phyloP scores from a whole-genome alignment of 1,140 invertebrate genomes.

The Orussus abietinus region DNA sequence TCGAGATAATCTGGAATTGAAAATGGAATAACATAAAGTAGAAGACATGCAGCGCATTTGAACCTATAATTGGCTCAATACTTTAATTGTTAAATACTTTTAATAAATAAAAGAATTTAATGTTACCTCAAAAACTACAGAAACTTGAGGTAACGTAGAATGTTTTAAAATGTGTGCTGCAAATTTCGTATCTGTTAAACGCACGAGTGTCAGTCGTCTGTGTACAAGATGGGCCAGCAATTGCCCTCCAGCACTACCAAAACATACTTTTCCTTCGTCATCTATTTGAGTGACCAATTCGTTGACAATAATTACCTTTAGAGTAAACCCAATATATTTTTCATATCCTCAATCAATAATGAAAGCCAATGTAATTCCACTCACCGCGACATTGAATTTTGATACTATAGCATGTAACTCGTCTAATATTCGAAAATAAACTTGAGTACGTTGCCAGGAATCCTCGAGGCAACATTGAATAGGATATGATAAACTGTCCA shows the following conservation, averaged over 20 bases:
- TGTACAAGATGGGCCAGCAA: constrained; percentile 30
- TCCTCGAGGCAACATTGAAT: constrained; percentile 28
- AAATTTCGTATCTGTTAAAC: constrained; percentile 28
- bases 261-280: constrained; percentile 21
- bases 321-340: constrained; percentile 7
- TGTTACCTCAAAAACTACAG: constrained; percentile 31
- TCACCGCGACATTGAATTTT: constrained; percentile 28
- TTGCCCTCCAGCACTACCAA: constrained; percentile 34
- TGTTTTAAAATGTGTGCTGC: constrained; percentile 32
- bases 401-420: constrained; percentile 26
- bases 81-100: no score
- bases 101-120: no score
- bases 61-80: no score
- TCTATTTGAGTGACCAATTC: constrained; percentile 34
- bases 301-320: constrained; percentile 33
- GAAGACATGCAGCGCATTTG: no score
- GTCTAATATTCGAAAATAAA: constrained; percentile 32
- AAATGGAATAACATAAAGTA: no score
- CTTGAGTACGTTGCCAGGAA: constrained; percentile 25
- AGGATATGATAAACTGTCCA: constrained; percentile 40
- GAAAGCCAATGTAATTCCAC: constrained; percentile 11
- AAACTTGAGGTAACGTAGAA: constrained; percentile 25
- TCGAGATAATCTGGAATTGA: no score
- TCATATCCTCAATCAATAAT: constrained; percentile 2
- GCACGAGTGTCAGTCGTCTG: constrained; percentile 27